phyloP scores from a whole-genome alignment of 1,140 invertebrate species.

The Magallana gigas region DNA sequence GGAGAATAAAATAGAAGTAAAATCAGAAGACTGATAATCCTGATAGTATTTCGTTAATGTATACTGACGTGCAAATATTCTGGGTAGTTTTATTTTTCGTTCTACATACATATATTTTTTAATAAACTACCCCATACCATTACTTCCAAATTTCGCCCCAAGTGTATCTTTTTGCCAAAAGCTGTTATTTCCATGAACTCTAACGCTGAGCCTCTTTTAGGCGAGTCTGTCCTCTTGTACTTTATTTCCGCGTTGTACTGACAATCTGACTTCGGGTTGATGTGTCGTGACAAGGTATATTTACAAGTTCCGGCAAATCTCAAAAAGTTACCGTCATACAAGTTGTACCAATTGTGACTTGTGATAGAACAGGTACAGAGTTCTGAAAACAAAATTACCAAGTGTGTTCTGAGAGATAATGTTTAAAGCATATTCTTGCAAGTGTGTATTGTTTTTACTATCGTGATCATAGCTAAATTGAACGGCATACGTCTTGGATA shows the following conservation, averaged over 20 bases:
- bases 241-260: slow-evolving; percentile 93
- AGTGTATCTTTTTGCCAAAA: slow-evolving; percentile 12
- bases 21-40: too few relatives aligned
- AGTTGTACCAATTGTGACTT: slow-evolving; percentile 94
- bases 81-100: too few relatives aligned
- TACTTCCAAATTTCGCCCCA: slow-evolving; percentile 34
- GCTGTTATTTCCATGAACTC: slow-evolving; percentile 33
- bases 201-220: background rate
- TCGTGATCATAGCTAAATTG: too few relatives aligned
- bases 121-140: background rate
- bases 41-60: too few relatives aligned
- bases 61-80: too few relatives aligned
- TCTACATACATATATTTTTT: too few relatives aligned
- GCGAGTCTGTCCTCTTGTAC: slow-evolving; percentile 80
- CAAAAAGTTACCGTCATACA: slow-evolving; percentile 93
- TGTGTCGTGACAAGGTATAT: slow-evolving; percentile 74
- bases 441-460: too few relatives aligned
- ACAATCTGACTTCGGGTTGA: slow-evolving; percentile 41
- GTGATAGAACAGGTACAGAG: slow-evolving; percentile 93
- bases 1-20: too few relatives aligned
- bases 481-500: too few relatives aligned
- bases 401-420: background rate
- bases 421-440: too few relatives aligned
- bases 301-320: slow-evolving; percentile 85
- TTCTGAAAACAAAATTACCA: slow-evolving; percentile 75